A percentile compares a stretch with the other conserved stretches of the same genome.
phyloP scores from a whole-genome alignment of 2,888 invertebrate genomes.

The Phrixothrix hirtus region DNA sequence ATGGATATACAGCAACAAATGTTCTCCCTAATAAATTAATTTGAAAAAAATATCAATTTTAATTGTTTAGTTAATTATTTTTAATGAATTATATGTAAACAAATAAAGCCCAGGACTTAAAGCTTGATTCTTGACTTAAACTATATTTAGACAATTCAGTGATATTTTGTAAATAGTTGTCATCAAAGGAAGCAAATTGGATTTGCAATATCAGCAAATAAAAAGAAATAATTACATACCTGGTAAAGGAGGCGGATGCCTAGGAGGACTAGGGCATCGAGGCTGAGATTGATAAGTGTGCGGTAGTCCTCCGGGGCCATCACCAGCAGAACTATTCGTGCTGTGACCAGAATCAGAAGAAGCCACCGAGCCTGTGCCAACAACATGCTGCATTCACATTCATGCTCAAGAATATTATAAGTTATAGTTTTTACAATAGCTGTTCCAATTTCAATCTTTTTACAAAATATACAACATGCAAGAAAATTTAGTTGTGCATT shows the following conservation, averaged over 20 bases:
- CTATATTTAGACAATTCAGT: too few species aligned
- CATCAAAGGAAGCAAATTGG: background rate
- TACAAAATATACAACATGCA: conserved; percentile 8
- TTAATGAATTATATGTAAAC: too few species aligned
- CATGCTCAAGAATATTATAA: conserved; percentile 36
- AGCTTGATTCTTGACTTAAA: too few species aligned
- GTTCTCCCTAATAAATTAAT: too few species aligned
- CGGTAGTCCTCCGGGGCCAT: conserved; percentile 58
- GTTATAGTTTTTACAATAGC: conserved; percentile 4
- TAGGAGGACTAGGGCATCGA: conserved; percentile 49
- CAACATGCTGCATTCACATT: conserved; percentile 45
- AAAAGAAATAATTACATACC: conserved; percentile 43
- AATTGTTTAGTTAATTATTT: too few species aligned
- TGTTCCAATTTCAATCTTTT: background rate
- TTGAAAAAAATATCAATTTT: too few species aligned
- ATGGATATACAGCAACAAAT: too few species aligned
- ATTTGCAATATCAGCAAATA: background rate
- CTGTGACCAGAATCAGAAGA: conserved; percentile 92
- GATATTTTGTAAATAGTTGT: too few species aligned
- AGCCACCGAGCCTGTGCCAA: conserved; percentile 76
- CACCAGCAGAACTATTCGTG: conserved; percentile 67
- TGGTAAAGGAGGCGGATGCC: conserved; percentile 51
- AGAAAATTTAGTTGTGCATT: conserved; percentile 7
- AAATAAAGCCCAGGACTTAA: too few species aligned
- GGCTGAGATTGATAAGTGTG: conserved; percentile 51